Evolutionary conservation across 2,888 invertebrate species (phyloP), one percentile per base, ranked within the genome.

Genomic region (Orthosia gracilis): DNA sequence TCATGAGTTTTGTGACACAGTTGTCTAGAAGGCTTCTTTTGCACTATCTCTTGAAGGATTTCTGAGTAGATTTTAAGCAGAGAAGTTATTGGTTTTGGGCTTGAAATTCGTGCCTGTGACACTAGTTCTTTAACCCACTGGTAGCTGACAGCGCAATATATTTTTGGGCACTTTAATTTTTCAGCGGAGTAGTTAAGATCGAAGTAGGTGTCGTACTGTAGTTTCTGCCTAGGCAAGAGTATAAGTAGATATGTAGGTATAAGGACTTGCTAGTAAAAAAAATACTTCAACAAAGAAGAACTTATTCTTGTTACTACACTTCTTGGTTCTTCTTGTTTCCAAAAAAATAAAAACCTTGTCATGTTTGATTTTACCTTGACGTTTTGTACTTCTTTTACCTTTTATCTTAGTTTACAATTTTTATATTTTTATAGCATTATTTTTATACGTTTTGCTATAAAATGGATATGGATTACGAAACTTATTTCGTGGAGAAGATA

Each of bases 1-100:
- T 78, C 73, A 61, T 85, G 78, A 81, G 73, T 80, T 76, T 78
- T 69, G 76, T 61, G 77, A 78, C 81, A 78, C 82, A 82, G 73
- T 78, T 86, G 78, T 67, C 66, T 21, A 54, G 26, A 58, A 75
- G 15, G 54, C 61, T 69, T 75, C 75, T 83, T 70, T 68, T 62
- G 13, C 52, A 58, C 69, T 74, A 67, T 75, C 79, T 75, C 57
- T 70, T 83, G 52, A 50, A 45, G 64, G 54, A 55, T 79, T 55
- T 68, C 47, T 47, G 54, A 72, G 26, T 11, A 78, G 26, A 26
- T 13, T 61, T 40, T 57, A 49, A 76, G 55, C 50, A 12, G n/a
- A n/a, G 9, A 78, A 69, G 47, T 73, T 62, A 47, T 63, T 17
- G 47, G 55, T 58, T 50, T 31, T 57, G 13, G 23, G 21, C 17